phyloP scores from a whole-genome alignment of 2,797 vertebrate species.

The Thaleichthys pacificus region DNA sequence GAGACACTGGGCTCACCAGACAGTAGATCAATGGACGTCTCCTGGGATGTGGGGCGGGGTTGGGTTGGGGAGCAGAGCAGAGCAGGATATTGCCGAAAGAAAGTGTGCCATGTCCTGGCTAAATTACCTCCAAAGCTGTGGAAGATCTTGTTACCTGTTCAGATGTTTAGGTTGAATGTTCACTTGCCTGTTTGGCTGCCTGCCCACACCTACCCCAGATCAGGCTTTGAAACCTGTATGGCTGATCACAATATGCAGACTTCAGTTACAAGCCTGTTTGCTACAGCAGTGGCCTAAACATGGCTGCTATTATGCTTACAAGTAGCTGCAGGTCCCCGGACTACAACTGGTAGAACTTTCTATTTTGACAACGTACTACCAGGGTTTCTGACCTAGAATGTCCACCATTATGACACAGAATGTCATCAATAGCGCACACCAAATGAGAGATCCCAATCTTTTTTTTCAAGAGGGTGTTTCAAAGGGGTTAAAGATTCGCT shows the following conservation, averaged over 20 bases:
- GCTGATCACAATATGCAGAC: constrained; percentile 47
- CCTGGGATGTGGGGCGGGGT: constrained; percentile 46
- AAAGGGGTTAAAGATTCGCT: constrained; percentile 20
- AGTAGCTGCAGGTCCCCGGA: neutral
- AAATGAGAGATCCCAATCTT: neutral
- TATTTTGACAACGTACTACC: neutral
- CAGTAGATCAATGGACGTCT: constrained; percentile 74
- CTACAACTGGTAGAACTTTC: neutral
- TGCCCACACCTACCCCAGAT: constrained; percentile 49
- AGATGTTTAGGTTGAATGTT: constrained; percentile 76
- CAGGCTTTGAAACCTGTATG: constrained; percentile 50
- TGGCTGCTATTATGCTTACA: neutral
- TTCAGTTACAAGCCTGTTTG: constrained; percentile 31
- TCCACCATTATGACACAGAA: neutral
- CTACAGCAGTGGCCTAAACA: constrained; percentile 29
- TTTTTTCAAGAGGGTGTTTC: neutral
- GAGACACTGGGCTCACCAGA: constrained; percentile 69
- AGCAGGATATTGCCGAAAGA: constrained; percentile 76
- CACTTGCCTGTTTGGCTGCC: constrained; percentile 62
- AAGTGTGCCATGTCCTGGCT: constrained; percentile 72
- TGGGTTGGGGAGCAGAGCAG: constrained; percentile 46
- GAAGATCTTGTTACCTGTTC: constrained; percentile 75
- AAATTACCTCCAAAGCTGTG: constrained; percentile 71
- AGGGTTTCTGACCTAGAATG: neutral
- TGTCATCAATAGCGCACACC: neutral